Conservation (phyloP, 2,113 vertebrate genomes). For the Salvelinus alpinus region DNA sequence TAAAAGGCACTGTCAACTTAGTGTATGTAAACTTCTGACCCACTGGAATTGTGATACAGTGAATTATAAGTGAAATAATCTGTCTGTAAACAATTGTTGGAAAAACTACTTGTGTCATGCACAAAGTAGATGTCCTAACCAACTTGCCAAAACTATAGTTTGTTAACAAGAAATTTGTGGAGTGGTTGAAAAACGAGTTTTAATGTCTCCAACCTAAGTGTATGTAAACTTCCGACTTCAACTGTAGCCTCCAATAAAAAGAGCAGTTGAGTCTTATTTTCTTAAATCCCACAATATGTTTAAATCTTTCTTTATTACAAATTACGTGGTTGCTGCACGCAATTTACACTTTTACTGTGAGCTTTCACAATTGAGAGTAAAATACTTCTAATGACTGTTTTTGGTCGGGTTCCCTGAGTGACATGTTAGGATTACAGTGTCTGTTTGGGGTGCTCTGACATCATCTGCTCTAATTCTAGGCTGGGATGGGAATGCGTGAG, state of each 20-base stretch:
- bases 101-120: no score
- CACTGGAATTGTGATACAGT: no score
- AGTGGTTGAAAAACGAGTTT: no score
- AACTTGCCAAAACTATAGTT: no score
- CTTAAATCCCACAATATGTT: background rate
- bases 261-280: background rate
- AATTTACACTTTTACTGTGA: slow-evolving; percentile 4
- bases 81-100: no score
- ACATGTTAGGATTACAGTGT: slow-evolving; percentile 25
- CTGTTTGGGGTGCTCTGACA: slow-evolving; percentile 29
- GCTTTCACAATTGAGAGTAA: slow-evolving; percentile 18
- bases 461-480: slow-evolving; percentile 14
- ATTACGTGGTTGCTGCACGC: background rate
- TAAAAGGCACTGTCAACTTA: no score
- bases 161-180: no score
- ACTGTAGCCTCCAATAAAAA: background rate
- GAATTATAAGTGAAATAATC: no score
- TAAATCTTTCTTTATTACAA: background rate
- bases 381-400: slow-evolving; percentile 44
- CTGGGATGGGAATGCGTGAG: background rate
- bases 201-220: no score
- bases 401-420: slow-evolving; percentile 22
- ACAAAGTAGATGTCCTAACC: no score
- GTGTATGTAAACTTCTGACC: no score
- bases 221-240: no score